phyloP scores from a whole-genome alignment of 2,797 vertebrate genomes.

The Acanthurus leucopareius region DNA sequence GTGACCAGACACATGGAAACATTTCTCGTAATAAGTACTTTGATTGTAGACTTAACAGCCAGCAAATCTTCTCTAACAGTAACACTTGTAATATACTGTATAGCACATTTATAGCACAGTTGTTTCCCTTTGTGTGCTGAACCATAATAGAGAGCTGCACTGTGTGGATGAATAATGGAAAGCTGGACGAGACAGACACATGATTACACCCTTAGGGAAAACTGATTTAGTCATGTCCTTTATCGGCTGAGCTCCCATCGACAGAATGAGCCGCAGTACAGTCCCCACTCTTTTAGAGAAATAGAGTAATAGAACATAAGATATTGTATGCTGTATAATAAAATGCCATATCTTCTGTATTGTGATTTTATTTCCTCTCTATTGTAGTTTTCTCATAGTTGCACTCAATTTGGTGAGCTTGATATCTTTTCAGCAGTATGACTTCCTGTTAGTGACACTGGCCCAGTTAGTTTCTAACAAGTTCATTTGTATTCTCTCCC shows the following conservation, averaged over 20 bases:
- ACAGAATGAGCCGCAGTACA: constrained; percentile 39
- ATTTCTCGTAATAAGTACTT: neutral
- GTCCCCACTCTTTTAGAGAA: constrained; percentile 6
- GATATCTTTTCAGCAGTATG: neutral
- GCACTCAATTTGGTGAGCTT: neutral
- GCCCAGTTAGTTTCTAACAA: neutral
- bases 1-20: neutral
- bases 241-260: constrained; percentile 37
- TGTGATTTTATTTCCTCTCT: neutral
- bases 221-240: constrained; percentile 51
- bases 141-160: constrained; percentile 13
- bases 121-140: constrained; percentile 42
- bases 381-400: neutral
- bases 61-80: neutral
- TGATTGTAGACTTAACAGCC: constrained; percentile 16
- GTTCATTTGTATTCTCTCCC: constrained; percentile 6
- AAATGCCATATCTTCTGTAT: neutral
- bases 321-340: neutral
- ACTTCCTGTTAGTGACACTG: neutral
- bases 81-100: neutral
- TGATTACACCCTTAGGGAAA: constrained; percentile 63
- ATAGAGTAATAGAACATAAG: neutral
- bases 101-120: neutral
- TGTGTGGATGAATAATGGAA: constrained; percentile 51
- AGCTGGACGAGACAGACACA: constrained; percentile 52